phyloP scores from a whole-genome alignment of 64 coral and sea anemone species.

The Catalaphyllia jardinei region DNA sequence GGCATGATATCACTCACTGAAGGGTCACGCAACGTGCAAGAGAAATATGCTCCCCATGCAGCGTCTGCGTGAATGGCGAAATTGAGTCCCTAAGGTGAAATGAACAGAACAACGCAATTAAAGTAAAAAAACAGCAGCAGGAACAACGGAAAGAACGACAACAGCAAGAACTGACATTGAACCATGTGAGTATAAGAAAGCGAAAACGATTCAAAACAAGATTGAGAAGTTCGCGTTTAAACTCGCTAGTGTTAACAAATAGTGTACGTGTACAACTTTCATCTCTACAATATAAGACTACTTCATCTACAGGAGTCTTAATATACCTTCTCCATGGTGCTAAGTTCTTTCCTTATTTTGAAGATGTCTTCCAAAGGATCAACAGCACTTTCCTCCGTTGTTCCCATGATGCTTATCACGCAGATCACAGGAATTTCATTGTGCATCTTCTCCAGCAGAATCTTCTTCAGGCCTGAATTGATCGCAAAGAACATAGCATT shows the following conservation, averaged over 20 bases:
- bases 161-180: too few species aligned
- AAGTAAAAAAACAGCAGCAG: too few species aligned
- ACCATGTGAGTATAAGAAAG: too few species aligned
- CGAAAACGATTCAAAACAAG: too few species aligned
- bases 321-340: background rate
- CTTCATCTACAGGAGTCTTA: too few species aligned
- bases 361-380: constrained; percentile 59
- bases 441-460: constrained; percentile 21
- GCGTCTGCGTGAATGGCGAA: constrained; percentile 76
- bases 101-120: too few species aligned
- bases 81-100: constrained; percentile 57
- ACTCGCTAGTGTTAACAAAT: too few species aligned
- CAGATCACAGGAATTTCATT: constrained; percentile 57
- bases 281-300: too few species aligned
- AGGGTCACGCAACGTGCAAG: constrained; percentile 53
- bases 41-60: constrained; percentile 84
- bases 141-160: too few species aligned
- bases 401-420: constrained; percentile 66
- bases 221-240: too few species aligned
- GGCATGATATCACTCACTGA: background rate
- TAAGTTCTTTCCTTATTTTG: constrained; percentile 25
- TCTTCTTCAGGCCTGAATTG: constrained; percentile 18
- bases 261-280: too few species aligned
- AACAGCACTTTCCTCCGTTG: constrained; percentile 79
- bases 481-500: too few species aligned